phyloP scores from a whole-genome alignment of 2,888 invertebrate species.

The Philhelius pedissequus region DNA sequence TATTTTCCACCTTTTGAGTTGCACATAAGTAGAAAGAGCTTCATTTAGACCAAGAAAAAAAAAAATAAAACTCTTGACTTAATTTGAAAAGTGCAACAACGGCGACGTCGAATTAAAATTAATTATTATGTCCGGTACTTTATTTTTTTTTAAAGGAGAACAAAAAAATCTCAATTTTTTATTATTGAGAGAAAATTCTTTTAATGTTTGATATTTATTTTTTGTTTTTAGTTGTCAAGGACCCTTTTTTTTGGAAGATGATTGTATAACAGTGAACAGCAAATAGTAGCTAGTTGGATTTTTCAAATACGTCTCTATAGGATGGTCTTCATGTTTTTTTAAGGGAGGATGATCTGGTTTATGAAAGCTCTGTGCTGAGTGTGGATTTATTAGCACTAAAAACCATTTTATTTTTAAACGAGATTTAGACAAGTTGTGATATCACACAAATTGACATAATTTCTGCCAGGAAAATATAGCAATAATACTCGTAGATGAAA shows the following conservation, averaged over 20 bases:
- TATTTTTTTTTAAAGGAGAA: constrained; percentile 5
- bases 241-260: neutral
- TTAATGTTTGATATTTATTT: neutral
- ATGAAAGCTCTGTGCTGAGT: too few relatives aligned
- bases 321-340: neutral
- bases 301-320: neutral
- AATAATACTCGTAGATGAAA: too few relatives aligned
- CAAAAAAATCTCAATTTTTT: neutral
- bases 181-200: neutral
- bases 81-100: constrained; percentile 20
- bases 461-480: too few relatives aligned
- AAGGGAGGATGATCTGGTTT: too few relatives aligned
- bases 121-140: constrained; percentile 27
- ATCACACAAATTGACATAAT: too few relatives aligned
- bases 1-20: constrained; percentile 45
- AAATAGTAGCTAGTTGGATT: too few relatives aligned
- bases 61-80: constrained; percentile 23
- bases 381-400: too few relatives aligned
- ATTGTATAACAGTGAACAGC: neutral
- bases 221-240: neutral
- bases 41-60: neutral
- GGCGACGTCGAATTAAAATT: constrained; percentile 34
- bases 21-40: constrained; percentile 28
- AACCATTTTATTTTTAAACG: too few relatives aligned
- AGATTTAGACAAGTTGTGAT: too few relatives aligned